Percentiles rank a stretch among this genome's conserved stretches.
phyloP scores from a whole-genome alignment of 2,888 invertebrate species.

The Nemapogon koenigi region DNA sequence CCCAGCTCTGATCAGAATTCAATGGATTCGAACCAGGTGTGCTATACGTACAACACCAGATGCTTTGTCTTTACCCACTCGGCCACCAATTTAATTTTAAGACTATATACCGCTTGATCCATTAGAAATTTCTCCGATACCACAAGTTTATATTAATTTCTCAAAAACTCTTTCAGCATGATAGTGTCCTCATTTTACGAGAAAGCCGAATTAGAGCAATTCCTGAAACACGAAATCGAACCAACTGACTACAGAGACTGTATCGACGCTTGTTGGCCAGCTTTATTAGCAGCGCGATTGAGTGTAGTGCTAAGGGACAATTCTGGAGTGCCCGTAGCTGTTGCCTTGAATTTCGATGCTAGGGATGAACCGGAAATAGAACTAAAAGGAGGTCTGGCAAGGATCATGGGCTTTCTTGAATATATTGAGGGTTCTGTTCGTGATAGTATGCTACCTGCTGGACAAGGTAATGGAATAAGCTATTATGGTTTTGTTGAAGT shows the following conservation, averaged over 20 bases:
- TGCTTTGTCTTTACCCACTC: not conserved
- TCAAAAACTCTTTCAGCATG: slow-evolving; percentile 76
- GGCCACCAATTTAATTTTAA: not conserved
- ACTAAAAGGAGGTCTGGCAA: slow-evolving; percentile 70
- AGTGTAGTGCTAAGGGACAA: slow-evolving; percentile 74
- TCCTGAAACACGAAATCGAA: slow-evolving; percentile 73
- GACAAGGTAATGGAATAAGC: slow-evolving; percentile 33
- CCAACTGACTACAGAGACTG: slow-evolving; percentile 73
- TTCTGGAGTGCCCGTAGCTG: slow-evolving; percentile 63
- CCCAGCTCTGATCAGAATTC: too few species aligned
- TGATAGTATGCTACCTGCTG: slow-evolving; percentile 51
- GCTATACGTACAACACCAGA: too few species aligned
- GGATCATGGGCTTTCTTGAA: slow-evolving; percentile 82
- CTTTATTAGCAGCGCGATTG: slow-evolving; percentile 71
- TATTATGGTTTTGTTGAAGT: slow-evolving; percentile 1
- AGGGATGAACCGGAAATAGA: slow-evolving; percentile 79
- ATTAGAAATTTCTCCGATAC: not conserved
- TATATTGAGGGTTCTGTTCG: slow-evolving; percentile 76
- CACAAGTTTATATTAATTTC: not conserved
- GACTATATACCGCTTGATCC: too few species aligned
- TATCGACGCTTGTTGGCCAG: slow-evolving; percentile 73
- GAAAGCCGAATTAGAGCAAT: slow-evolving; percentile 86
- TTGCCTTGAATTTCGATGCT: slow-evolving; percentile 82
- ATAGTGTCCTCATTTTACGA: slow-evolving; percentile 84
- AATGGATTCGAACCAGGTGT: too few species aligned